A percentile compares a stretch with the other conserved stretches of the same genome.
Evolutionary conservation across 2,888 invertebrate species (phyloP).

Genomic region (Oscheius sp.): DNA sequence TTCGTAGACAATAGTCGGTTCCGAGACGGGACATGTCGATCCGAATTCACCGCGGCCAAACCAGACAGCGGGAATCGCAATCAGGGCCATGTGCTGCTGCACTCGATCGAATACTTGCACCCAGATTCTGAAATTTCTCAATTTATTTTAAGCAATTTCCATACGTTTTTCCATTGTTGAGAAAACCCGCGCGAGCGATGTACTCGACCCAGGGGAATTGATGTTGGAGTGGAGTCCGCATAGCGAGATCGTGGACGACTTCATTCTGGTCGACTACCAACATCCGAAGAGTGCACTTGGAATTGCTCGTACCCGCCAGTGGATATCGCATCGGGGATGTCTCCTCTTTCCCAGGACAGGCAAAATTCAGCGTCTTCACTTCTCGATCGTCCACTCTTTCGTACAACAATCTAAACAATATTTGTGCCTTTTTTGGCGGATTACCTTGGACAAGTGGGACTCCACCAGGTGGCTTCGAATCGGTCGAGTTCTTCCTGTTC

Average conservation of each 20-base stretch:
- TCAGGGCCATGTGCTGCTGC: conserved; percentile 52
- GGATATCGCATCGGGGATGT: conserved; percentile 62
- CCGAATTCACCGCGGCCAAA: conserved; percentile 30
- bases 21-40: neutral
- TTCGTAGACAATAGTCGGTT: conserved; percentile 48
- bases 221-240: conserved; percentile 47
- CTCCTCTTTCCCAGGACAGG: conserved; percentile 53
- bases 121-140: conserved; percentile 55
- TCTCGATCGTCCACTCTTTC: conserved; percentile 81
- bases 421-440: no score
- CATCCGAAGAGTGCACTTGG: conserved; percentile 53
- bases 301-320: conserved; percentile 59
- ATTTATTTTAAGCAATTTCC: conserved; percentile 67
- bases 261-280: conserved; percentile 44
- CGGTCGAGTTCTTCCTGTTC: conserved; percentile 97
- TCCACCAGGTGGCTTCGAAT: conserved; percentile 99
- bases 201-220: conserved; percentile 94
- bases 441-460: conserved; percentile 78
- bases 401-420: conserved; percentile 75
- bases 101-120: conserved; percentile 56
- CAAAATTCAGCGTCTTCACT: conserved; percentile 85
- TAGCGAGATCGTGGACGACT: conserved; percentile 37
- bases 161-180: conserved; percentile 88
- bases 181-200: conserved; percentile 93
- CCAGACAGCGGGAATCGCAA: conserved; percentile 51